Base-by-base conservation (phyloP, 2,888 invertebrate species). In the Notodonta ziczac region DNA sequence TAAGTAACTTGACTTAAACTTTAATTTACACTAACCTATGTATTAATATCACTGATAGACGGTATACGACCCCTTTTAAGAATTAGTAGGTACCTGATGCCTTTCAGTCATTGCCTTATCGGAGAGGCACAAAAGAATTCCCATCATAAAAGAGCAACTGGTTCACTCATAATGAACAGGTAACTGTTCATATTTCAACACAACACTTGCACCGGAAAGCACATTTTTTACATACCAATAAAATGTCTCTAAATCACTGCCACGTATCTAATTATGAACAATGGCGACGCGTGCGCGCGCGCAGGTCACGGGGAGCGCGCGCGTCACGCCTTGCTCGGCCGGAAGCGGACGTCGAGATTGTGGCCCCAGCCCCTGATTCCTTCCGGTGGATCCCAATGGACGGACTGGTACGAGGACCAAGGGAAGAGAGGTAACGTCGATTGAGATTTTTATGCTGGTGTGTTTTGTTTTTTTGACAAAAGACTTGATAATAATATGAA, bases 301-400 rank as follows among this genome's bases (percentile, higher is more conserved):
- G 89, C 90, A 85, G 83, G 88, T 85, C 86, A 85, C 83, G 86
- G 83, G 78, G 79, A 76, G 82, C 72, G 72, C 77, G 84, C 84
- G 84, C 77, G 82, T 83, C 83, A 81, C 78, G 82, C 79, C 76
- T 76, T 75, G 78, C 74, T 74, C 82, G 57, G 73, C 82, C 91
- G 91, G 91, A 91, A 89, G 88, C 91, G 92, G 93, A 92, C 88
- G 93, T 80, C 86, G 88, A 90, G 91, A 92, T 91, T 90, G 92
- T 87, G 85, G 82, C 84, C 85, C 87, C 87, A 88, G 89, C 87
- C 90, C 89, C 91, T 90, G 92, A 90, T 89, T 90, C 92, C 93
- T 93, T 93, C 93, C 93, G 93, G 90, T 85, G 86, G 81, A 81
- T 77, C 70, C 77, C 74, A 66, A 68, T 78, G 79, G 63, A 75